Base-by-base conservation (phyloP, 2,797 vertebrate genomes). In the Buphagus erythrorhynchus region DNA sequence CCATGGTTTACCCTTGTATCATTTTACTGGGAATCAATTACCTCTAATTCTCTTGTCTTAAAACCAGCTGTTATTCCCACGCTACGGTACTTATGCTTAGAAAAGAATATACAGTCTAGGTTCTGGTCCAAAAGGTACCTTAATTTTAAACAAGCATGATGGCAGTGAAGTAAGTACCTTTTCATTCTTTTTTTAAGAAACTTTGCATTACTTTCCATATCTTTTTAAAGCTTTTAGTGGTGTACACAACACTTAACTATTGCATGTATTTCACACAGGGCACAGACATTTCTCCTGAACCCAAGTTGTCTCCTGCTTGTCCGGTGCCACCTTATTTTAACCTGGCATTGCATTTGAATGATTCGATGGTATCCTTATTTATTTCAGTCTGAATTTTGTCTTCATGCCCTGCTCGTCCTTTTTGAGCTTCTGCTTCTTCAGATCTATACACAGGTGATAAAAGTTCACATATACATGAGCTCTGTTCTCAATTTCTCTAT, bases 41-140 rank as follows among this genome's bases (percentile, higher is more conserved):
- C 46, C 61, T 90, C 29, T 58, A 24, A 24, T 57, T 61, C 26
- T 73, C 17, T 36, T 54, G 18, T 22, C 19, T 52, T 67, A 76
- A 67, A 78, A 13, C 8, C 43, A 59, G 61, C 43, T 71, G 57
- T 19, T 76, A 8, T 36, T 80, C 40, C 31, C 35, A 72, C 46
- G 11, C 18, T 76, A 38, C 21, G 36, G 33, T 43, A 22, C 54
- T 26, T 69, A 6, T 0, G 0, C 26, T 28, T 49, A 74, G 45
- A 42, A 89, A 59, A 45, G 17, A 79, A 16, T 25, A 11, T 15
- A 8, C 0, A 1, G 26, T 22, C 22, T 18, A 45, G 40, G 8
- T 91, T 85, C 42, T 90, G 22, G 19, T 63, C 31, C 18, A 25
- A 9, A 81, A 66, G 33, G 18, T 75, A 22, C 38, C 36, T 43